Evolutionary conservation across 2,797 vertebrate species (phyloP).

Genomic region (Phrynocephalus forsythii): DNA sequence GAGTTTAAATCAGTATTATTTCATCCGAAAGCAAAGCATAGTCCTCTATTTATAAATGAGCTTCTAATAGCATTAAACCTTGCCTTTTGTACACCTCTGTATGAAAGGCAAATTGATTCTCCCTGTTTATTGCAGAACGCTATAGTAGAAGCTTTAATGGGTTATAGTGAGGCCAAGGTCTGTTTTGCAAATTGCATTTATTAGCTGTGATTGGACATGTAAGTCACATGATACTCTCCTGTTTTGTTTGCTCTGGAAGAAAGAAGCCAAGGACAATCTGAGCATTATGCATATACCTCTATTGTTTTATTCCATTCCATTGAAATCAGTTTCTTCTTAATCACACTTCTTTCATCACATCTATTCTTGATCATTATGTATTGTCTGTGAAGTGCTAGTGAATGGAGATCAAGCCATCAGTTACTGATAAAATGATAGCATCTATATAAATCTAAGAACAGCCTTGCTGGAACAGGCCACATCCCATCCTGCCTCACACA

Average conservation of each 20-base stretch:
- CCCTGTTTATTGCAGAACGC: background rate
- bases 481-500: no score
- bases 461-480: no score
- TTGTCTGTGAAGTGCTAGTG: background rate
- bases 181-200: background rate
- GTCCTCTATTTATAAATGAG: background rate
- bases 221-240: background rate
- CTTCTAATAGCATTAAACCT: background rate
- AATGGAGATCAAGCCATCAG: background rate
- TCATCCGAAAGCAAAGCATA: background rate
- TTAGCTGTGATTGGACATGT: background rate
- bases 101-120: constrained; percentile 14
- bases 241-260: background rate
- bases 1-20: background rate
- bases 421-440: background rate
- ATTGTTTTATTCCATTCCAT: background rate
- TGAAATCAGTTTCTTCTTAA: background rate
- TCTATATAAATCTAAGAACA: background rate
- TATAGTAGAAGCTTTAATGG: background rate
- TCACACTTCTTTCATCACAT: background rate
- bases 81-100: background rate
- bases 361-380: background rate
- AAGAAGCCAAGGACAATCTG: background rate
- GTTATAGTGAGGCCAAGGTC: constrained; percentile 22
- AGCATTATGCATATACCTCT: background rate